Base-by-base conservation (phyloP, 2,888 invertebrate species). In the Drosophila cognata region DNA sequence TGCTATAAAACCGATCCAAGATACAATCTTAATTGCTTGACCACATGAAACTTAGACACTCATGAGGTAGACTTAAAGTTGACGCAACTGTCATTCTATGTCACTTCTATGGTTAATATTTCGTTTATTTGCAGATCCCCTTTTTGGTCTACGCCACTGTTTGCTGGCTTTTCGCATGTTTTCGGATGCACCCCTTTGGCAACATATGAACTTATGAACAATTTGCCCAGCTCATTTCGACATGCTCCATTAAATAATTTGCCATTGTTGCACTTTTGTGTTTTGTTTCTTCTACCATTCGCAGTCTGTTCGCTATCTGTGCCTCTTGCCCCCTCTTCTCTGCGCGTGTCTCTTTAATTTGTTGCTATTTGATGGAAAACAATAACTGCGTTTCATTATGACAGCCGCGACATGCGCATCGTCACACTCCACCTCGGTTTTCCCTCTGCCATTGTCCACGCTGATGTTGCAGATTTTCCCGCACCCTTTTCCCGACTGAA, bases 221-320 rank as follows among this genome's bases (percentile, higher is more conserved):
- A 66, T 80, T 74, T 62, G 75, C 69, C 61, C 73, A 56, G 67
- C 71, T 84, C 77, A 79, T 78, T 85, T 74, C 75, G 85, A 85
- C 76, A 82, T 74, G 85, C 90, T 79, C 89, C 90, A 88, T 88
- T 88, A 88, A 90, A 79, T 76, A 81, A 90, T 88, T 82, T 79
- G 81, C 79, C 89, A 90, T 90, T 88, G 88, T 86, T 83, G 88
- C 79, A 88, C 57, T 75, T 78, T 68, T 35, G 8, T 29, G 21
- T 21, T 3, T 43, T 41, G 38, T 43, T 59, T 73, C 36, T 61
- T 46, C 53, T 29, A 56, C 61, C 41, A 62, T 48, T 58, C 28
- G 62, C 77, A 67, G 46, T 66, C 33, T 69, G 64, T 53, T 64
- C 48, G 13, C 21, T 38, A 50, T 50, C 63, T 59, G 46, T 36